A percentile compares a stretch with the other conserved stretches of the same genome.
These are phyloP conservation scores for Corvus hawaiiensis DNA, from an alignment of 2,113 vertebrate genomes.

Conservation along the genomic window DNA sequence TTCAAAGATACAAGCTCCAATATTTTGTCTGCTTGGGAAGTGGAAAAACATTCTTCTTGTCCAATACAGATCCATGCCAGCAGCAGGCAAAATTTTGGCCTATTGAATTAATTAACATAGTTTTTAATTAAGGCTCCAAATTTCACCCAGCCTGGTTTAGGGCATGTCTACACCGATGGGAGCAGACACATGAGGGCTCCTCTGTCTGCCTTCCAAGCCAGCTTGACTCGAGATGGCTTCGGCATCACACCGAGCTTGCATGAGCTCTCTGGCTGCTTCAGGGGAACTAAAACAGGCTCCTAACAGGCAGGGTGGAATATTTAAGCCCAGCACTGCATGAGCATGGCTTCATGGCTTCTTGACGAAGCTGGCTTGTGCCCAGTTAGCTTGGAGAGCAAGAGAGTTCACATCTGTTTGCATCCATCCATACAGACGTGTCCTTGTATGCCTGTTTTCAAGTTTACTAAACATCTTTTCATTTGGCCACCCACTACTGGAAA, in stretches of 20 bases:
- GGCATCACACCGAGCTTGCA: rapidly evolving
- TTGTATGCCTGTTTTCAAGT: neutral
- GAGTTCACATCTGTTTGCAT: conserved; percentile 2
- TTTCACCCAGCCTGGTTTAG: conserved; percentile 23
- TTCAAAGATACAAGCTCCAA: neutral
- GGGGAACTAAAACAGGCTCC: neutral
- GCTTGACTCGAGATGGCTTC: neutral
- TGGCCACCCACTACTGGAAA: conserved; percentile 4
- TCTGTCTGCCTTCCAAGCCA: conserved; percentile 30
- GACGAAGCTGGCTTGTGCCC: neutral
- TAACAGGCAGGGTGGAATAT: neutral
- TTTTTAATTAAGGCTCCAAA: conserved; percentile 18
- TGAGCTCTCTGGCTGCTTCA: neutral
- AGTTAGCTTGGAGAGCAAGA: neutral
- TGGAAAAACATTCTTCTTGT: neutral
- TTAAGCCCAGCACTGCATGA: neutral
- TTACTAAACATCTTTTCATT: conserved; percentile 10
- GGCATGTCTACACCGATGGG: conserved; percentile 57
- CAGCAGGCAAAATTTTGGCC: neutral
- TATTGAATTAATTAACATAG: conserved; percentile 2
- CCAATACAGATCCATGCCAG: neutral
- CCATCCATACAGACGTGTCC: neutral
- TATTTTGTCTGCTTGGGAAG: conserved; percentile 10
- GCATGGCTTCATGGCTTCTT: neutral
- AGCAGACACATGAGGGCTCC: neutral